Evolutionary conservation across 2,113 vertebrate species (phyloP).

Genomic region (pig (Sus scrofa)): T2T-Sscrofa CM000824.6:87953501-87954000

Average conservation of each 20-base stretch:
- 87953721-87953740: background rate
- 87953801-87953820: background rate
- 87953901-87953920: background rate
- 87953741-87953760: background rate
- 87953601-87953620: background rate
- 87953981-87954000: background rate
- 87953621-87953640: background rate
- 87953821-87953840: background rate
- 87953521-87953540: background rate
- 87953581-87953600: background rate
- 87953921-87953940: background rate
- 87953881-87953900: background rate
- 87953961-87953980: background rate
- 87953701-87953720: background rate
- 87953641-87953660: background rate
- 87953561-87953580: background rate
- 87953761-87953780: background rate
- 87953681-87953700: background rate
- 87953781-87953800: background rate
- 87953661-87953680: background rate
- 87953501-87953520: background rate
- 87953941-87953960: background rate
- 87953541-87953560: background rate
- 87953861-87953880: background rate
- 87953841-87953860: background rate